Evolutionary conservation across 2,113 vertebrate genomes (phyloP), one percentile per base, ranked within the genome.

Genomic region (Triplophysa dalaica): DNA sequence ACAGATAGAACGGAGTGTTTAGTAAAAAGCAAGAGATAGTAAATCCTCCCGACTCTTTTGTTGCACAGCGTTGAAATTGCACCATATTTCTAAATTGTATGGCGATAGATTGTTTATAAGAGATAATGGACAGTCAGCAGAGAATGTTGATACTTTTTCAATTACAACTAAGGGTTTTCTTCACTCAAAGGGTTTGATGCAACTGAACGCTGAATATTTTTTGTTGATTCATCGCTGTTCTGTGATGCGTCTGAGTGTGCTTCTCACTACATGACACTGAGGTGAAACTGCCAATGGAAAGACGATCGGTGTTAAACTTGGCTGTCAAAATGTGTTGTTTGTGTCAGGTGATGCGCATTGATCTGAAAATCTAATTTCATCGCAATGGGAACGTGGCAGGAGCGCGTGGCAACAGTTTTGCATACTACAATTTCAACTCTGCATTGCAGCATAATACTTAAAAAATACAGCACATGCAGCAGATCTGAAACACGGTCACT

Each of bases 301-400:
- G 54, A 73, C 17, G 33, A 61, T 61, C 54, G 21, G 33, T 17
- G 13, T 74, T 74, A 60, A 74, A 61, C 13, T 8, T n/a, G 43
- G 54, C 70, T 74, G 70, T 61, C 70, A 74, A 74, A 61, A 19
- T 61, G 54, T 61, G 54, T 74, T 74, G 70, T 61, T 56, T 74
- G 70, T 61, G 70, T 74, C 54, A 43, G 54, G 60, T 43, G 33
- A 74, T 61, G 54, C 2, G 54, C 54, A 61, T 43, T 74, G 54
- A 74, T 74, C 70, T 61, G 29, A 74, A 74, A 61, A 33, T 61
- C 70, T 60, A 22, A 74, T 61, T 74, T 74, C 33, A 60, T 74
- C 54, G 14, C 70, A 41, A 7, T 16, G 70, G 29, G 12, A 73
- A 17, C 16, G 19, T 9, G n/a, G 13, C 70, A 61, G 8, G 29